Conservation (phyloP, 2,113 vertebrate species). For the Oxyruncus cristatus region DNA sequence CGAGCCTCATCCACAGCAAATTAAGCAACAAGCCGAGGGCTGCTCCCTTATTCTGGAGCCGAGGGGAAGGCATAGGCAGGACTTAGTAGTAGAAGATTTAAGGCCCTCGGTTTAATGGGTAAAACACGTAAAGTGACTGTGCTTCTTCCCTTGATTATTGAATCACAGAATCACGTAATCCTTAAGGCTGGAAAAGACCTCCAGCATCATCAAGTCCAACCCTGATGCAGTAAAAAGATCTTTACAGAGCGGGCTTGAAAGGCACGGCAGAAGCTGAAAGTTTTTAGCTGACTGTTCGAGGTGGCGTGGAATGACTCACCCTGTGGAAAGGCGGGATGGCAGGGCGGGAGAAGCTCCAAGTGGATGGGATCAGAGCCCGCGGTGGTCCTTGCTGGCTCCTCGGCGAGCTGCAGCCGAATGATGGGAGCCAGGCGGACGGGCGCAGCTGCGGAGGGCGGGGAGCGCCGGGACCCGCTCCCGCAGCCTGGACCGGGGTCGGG, state of each 20-base stretch:
- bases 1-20: rapidly evolving
- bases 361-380: background rate
- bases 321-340: background rate
- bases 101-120: background rate
- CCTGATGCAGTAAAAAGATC: rapidly evolving
- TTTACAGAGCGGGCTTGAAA: background rate
- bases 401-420: background rate
- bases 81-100: too few relatives aligned
- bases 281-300: rapidly evolving
- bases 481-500: background rate
- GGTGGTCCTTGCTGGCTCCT: background rate
- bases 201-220: background rate
- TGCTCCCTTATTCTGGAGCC: background rate
- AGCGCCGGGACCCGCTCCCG: background rate
- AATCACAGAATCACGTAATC: too few relatives aligned
- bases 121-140: background rate
- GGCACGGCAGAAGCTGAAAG: background rate
- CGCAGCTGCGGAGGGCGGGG: background rate
- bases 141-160: background rate
- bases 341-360: background rate
- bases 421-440: background rate
- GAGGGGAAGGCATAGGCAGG: background rate
- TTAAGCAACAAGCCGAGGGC: background rate
- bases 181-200: background rate
- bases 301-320: rapidly evolving